Conservation (phyloP, 2,888 invertebrate species). For the Dysmachus trigonus region DNA sequence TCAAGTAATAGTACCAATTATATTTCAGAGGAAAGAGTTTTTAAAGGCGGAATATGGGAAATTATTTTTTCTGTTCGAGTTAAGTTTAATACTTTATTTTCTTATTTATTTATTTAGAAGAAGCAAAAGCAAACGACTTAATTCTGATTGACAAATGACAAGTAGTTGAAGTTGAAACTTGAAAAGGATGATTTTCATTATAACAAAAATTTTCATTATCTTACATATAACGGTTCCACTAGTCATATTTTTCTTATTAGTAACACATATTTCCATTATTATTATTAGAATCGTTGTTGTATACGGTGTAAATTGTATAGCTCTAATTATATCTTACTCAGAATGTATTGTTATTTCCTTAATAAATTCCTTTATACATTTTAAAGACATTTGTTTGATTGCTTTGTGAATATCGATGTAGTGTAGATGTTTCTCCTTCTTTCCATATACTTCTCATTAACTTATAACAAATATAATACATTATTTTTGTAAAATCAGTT, state of each 20-base stretch:
- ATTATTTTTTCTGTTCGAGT: too few species aligned
- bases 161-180: neutral
- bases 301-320: neutral
- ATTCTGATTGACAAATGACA: neutral
- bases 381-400: slow-evolving; percentile 28
- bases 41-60: too few species aligned
- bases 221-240: neutral
- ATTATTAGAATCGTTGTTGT: neutral
- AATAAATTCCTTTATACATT: slow-evolving; percentile 19
- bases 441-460: neutral
- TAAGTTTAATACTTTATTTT: too few species aligned
- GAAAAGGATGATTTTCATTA: neutral
- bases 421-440: slow-evolving; percentile 16
- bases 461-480: neutral
- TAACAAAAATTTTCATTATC: neutral
- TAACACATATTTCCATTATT: neutral
- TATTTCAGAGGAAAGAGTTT: too few species aligned
- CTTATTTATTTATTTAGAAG: too few species aligned
- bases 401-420: slow-evolving; percentile 33
- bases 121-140: neutral
- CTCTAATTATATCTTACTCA: neutral
- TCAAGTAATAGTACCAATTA: too few species aligned
- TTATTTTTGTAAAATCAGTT: neutral
- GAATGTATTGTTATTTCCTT: slow-evolving; percentile 12
- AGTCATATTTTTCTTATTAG: neutral